Conservation (phyloP, 2,888 invertebrate species). For the Plemyria rubiginata region DNA sequence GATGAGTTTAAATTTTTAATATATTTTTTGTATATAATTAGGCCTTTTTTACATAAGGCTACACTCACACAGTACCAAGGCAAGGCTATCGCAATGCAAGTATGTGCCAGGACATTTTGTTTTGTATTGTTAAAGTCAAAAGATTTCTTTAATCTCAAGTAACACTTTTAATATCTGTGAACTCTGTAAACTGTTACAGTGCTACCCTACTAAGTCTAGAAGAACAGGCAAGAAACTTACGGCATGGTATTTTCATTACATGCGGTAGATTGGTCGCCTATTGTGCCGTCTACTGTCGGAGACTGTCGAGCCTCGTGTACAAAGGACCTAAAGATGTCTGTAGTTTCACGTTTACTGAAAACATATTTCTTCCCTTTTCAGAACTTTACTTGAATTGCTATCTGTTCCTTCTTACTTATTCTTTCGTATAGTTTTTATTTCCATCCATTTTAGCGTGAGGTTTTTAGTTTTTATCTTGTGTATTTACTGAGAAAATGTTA, state of each 20-base stretch:
- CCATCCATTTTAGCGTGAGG: conserved; percentile 27
- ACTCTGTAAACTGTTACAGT: too few species aligned
- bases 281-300: not conserved
- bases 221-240: too few species aligned
- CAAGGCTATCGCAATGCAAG: too few species aligned
- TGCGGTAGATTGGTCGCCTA: too few species aligned
- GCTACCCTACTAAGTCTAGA: too few species aligned
- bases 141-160: too few species aligned
- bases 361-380: conserved; percentile 13
- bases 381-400: conserved; percentile 24
- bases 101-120: too few species aligned
- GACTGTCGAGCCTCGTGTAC: not conserved
- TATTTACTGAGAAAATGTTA: conserved; percentile 42
- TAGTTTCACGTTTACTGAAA: conserved; percentile 5
- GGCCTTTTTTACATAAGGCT: not conserved
- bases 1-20: conserved; percentile 23
- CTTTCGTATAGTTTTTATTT: conserved; percentile 36
- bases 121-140: too few species aligned
- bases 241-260: too few species aligned
- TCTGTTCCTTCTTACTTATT: conserved; percentile 19
- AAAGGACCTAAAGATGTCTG: not conserved
- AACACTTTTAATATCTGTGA: too few species aligned
- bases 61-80: not conserved
- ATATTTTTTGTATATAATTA: conserved; percentile 14
- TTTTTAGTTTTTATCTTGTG: conserved; percentile 41